Evolutionary conservation across 2,113 vertebrate species (phyloP), one percentile per base, ranked within the genome.

Genomic region (Eupsittula cactorum): DNA sequence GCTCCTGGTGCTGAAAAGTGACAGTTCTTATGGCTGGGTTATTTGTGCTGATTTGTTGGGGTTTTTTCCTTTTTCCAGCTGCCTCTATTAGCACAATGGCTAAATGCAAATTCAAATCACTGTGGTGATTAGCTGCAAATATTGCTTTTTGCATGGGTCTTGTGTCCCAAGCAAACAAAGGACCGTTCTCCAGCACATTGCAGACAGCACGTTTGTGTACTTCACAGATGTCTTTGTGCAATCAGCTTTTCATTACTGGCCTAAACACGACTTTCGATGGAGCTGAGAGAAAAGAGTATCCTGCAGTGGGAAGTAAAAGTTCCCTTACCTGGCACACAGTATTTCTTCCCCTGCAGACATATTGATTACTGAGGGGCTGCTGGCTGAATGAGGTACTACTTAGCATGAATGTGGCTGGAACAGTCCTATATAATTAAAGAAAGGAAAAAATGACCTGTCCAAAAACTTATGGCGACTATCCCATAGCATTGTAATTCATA

Each of bases 101-200:
- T 88, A 94, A 92, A 97, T 97, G 75, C 81, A 97, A 96, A 94
- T 96, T 95, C 84, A 96, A 96, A 96, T 90, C 85, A 91, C 78
- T 87, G 33, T 52, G 59, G 88, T 96, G 77, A 96, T 97, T 96
- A 95, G 93, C 92, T 93, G 88, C 69, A 96, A 97, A 93, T 95
- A 95, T 70, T 94, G 76, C 79, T 94, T 95, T 96, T 92, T 95
- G 85, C 71, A 95, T 70, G 78, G 46, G 67, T 82, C 94, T 85
- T 39, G 85, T 94, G 76, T 85, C 21, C 69, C 74, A 78, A 88
- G 92, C 62, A 76, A 96, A 92, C 90, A 94, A 92, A 96, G 19
- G 49, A 42, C 70, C 0, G 0, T 65, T 91, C 91, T 95, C 69
- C 79, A 70, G 57, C 53, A 63, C 13, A 24, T n/a, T 95, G 93